These are phyloP conservation scores for Agriopis aurantiaria DNA, from an alignment of 2,888 invertebrate genomes.

Conservation along the genomic window DNA sequence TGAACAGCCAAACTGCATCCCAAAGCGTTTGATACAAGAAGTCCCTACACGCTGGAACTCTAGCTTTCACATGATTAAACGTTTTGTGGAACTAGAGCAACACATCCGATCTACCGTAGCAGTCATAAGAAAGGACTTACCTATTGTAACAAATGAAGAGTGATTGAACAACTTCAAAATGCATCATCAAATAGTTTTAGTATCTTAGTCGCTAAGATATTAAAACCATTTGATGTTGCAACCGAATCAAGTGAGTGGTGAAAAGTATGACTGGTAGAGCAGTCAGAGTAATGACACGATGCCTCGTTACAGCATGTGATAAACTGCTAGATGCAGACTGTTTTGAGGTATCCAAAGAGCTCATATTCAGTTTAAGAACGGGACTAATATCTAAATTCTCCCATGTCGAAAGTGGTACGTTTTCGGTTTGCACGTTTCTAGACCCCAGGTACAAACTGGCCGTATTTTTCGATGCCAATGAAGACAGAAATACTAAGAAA, in stretches of 20 bases:
- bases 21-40: not conserved
- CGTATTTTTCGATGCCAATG: too few species aligned
- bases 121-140: not conserved
- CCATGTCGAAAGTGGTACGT: too few species aligned
- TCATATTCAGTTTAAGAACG: too few species aligned
- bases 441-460: too few species aligned
- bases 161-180: not conserved
- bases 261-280: not conserved
- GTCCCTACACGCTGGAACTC: slow-evolving; percentile 5
- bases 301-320: not conserved
- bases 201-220: not conserved
- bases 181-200: not conserved
- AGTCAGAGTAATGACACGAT: not conserved
- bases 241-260: not conserved
- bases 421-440: too few species aligned
- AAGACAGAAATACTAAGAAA: too few species aligned
- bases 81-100: slow-evolving; percentile 1
- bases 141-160: not conserved
- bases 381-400: too few species aligned
- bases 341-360: too few species aligned
- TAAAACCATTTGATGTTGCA: not conserved
- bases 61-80: not conserved
- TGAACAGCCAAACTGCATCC: not conserved
- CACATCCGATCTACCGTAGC: not conserved
- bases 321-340: not conserved